phyloP scores from a whole-genome alignment of 2,888 invertebrate genomes.

The Drosophila neonasuta region DNA sequence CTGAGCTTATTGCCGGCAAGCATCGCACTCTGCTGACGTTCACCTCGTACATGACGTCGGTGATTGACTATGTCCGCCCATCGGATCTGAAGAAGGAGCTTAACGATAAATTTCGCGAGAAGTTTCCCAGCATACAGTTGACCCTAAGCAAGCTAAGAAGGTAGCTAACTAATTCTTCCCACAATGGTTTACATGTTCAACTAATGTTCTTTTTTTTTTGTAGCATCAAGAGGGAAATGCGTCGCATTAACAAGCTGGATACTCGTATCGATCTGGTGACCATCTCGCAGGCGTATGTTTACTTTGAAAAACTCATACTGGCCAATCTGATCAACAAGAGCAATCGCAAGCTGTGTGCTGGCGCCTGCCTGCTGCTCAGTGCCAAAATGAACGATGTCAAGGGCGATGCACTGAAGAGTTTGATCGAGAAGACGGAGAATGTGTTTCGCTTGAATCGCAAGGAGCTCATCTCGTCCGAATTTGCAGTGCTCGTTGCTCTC shows the following conservation, averaged over 20 bases:
- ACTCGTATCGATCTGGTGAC: constrained; percentile 92
- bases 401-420: constrained; percentile 91
- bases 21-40: constrained; percentile 93
- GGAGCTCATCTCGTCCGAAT: constrained; percentile 95
- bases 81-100: constrained; percentile 97
- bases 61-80: constrained; percentile 97
- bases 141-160: constrained; percentile 97
- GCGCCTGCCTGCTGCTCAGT: constrained; percentile 95
- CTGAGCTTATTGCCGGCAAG: constrained; percentile 94
- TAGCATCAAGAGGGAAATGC: constrained; percentile 97
- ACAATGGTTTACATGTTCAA: background rate
- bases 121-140: constrained; percentile 96
- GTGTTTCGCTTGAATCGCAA: constrained; percentile 94
- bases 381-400: constrained; percentile 99
- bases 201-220: background rate
- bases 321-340: constrained; percentile 96
- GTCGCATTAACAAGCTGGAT: constrained; percentile 93
- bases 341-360: constrained; percentile 97
- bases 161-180: constrained; percentile 83
- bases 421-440: constrained; percentile 96
- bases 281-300: constrained; percentile 98
- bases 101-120: constrained; percentile 97
- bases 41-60: constrained; percentile 95
- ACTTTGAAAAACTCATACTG: constrained; percentile 97
- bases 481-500: constrained; percentile 95